phyloP scores from a whole-genome alignment of 2,797 vertebrate species.

The Eulemur rubriventer region DNA sequence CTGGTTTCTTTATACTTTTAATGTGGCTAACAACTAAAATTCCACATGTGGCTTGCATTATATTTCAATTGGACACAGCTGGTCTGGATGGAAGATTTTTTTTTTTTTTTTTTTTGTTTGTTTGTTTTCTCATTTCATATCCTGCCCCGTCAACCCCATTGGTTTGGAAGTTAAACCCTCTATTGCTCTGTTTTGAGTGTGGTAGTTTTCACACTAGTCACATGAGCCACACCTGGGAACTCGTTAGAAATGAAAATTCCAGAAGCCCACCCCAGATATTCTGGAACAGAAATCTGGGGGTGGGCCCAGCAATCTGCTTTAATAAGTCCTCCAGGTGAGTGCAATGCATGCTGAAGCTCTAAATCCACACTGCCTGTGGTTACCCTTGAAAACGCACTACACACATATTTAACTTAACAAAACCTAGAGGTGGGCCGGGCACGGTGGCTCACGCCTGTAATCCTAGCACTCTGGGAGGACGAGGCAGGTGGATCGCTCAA shows the following conservation, averaged over 20 bases:
- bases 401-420: background rate
- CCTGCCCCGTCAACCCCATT: fast-evolving
- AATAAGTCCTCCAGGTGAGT: background rate
- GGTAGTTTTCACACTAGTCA: background rate
- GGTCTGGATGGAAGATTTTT: background rate
- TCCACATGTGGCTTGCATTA: fast-evolving
- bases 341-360: fast-evolving
- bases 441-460: too few species aligned
- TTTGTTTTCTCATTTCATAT: background rate
- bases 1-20: background rate
- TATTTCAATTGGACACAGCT: background rate
- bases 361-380: too few species aligned
- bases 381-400: background rate
- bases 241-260: background rate
- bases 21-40: background rate
- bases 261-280: background rate
- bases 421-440: background rate
- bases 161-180: background rate
- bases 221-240: background rate
- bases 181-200: background rate
- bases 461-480: too few species aligned
- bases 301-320: background rate
- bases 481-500: too few species aligned
- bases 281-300: background rate
- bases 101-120: background rate